Base-by-base conservation (phyloP, 2,888 invertebrate species). In the Volucella inflata region DNA sequence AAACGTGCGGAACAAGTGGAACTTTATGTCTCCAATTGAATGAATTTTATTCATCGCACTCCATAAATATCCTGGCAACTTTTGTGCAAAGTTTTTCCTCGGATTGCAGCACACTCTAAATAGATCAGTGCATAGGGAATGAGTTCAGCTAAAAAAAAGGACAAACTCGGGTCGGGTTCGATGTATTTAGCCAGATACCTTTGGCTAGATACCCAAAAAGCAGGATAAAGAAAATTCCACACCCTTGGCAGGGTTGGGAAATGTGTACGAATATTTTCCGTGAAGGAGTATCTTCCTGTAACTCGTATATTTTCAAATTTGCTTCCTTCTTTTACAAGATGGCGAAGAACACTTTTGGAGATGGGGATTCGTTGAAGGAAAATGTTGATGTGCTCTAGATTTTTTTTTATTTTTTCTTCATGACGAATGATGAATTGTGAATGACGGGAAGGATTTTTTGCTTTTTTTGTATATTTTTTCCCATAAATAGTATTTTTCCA, bases 21-120 rank as follows among this genome's bases (percentile, higher is more conserved):
- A 85, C 80, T 85, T 85, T 81, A 60, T 85, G 85, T 85, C 85
- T 85, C 81, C 85, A 76, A 81, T 85, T 76, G 81, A 80, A 81
- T 48, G 76, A 77, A 81, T 85, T 85, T 85, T 81, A 85, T 85
- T 81, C 85, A 81, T 85, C 80, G 81, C 85, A 85, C 81, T 85
- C 85, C 80, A 85, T 85, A 85, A 85, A 85, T 85, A 81, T 85
- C 81, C 81, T 46, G 72, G 44, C 42, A 80, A 80, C 65, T 76
- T 80, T 55, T 60, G 72, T 71, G 51, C 51, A 77, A 81, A 80
- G 67, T 81, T 60, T 77, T 80, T 59, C 30, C 51, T 51, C 21
- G 17, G 10, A 38, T 36, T 30, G 48, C 59, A 53, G 48, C 6
- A 1, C 0, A 12, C 59, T 51, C 77, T 82, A 60, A 82, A 67